Evolutionary conservation across 2,888 invertebrate genomes (phyloP).

Genomic region (Augochlorella aurata): DNA sequence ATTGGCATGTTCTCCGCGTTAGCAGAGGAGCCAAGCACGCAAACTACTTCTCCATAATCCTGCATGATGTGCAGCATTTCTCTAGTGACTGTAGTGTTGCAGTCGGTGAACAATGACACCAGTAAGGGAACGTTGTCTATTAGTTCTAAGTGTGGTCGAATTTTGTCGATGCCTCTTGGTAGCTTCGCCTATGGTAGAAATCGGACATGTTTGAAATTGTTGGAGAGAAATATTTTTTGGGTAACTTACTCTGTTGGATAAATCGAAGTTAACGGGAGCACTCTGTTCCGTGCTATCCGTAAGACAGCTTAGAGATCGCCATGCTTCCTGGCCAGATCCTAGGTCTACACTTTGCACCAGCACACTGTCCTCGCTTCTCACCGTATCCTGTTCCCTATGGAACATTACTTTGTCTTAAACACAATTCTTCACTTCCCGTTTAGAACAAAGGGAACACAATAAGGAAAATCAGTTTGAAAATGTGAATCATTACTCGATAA

Average conservation of each 20-base stretch:
- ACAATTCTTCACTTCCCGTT: no score
- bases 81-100: slow-evolving; percentile 93
- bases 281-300: slow-evolving; percentile 96
- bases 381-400: slow-evolving; percentile 72
- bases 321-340: slow-evolving; percentile 87
- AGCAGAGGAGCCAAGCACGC: slow-evolving; percentile 95
- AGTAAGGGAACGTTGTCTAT: slow-evolving; percentile 99
- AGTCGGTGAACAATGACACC: slow-evolving; percentile 98
- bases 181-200: slow-evolving; percentile 89
- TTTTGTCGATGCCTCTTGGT: slow-evolving; percentile 97
- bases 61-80: slow-evolving; percentile 98
- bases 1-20: slow-evolving; percentile 95
- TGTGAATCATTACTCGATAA: neutral
- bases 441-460: neutral
- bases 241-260: slow-evolving; percentile 91
- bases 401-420: slow-evolving; percentile 11
- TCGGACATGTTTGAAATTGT: neutral
- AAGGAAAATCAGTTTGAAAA: neutral
- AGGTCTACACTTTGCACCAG: slow-evolving; percentile 81
- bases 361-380: slow-evolving; percentile 82
- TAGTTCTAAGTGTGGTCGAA: slow-evolving; percentile 95
- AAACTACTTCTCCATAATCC: slow-evolving; percentile 97
- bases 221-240: neutral
- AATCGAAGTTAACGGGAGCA: slow-evolving; percentile 94
- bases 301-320: slow-evolving; percentile 92